Evolutionary conservation across 2,888 invertebrate genomes (phyloP).

Genomic region (Margaritifera margaritifera): DNA sequence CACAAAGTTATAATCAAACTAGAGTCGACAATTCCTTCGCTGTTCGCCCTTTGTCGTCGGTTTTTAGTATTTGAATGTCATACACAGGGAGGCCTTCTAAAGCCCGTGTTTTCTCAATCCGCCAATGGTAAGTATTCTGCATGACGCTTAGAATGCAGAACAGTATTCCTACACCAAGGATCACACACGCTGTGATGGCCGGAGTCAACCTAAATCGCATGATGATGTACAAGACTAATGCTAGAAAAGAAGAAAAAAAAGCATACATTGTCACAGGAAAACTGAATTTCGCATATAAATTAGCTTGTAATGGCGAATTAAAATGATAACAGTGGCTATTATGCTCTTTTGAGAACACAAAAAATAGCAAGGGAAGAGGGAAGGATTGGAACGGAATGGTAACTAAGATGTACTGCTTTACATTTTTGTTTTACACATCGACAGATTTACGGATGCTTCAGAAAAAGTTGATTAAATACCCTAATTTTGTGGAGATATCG

Average conservation of each 20-base stretch:
- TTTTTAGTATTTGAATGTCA: constrained; percentile 26
- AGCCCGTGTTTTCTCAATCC: constrained; percentile 73
- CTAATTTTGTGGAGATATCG: too few species aligned
- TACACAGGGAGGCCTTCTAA: constrained; percentile 62
- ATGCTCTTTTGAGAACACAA: too few species aligned
- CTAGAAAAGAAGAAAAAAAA: constrained; percentile 74
- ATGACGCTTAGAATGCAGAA: constrained; percentile 95
- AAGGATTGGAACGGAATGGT: too few species aligned
- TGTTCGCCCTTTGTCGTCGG: constrained; percentile 8
- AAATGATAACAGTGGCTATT: too few species aligned
- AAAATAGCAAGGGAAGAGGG: too few species aligned
- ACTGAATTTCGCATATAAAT: too few species aligned
- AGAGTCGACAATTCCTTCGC: constrained; percentile 53
- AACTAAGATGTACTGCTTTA: too few species aligned
- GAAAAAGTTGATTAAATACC: too few species aligned
- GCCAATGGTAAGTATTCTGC: constrained; percentile 95
- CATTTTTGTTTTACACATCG: too few species aligned
- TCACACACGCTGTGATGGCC: constrained; percentile 90
- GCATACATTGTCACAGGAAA: too few species aligned
- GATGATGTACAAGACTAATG: constrained; percentile 92
- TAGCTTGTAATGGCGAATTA: too few species aligned
- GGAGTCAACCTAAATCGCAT: constrained; percentile 94
- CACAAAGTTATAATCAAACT: constrained; percentile 32
- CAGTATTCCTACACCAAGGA: constrained; percentile 91
- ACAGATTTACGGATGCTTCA: too few species aligned